Base-by-base conservation (phyloP, 2,797 vertebrate species). In the Catharus ustulatus region DNA sequence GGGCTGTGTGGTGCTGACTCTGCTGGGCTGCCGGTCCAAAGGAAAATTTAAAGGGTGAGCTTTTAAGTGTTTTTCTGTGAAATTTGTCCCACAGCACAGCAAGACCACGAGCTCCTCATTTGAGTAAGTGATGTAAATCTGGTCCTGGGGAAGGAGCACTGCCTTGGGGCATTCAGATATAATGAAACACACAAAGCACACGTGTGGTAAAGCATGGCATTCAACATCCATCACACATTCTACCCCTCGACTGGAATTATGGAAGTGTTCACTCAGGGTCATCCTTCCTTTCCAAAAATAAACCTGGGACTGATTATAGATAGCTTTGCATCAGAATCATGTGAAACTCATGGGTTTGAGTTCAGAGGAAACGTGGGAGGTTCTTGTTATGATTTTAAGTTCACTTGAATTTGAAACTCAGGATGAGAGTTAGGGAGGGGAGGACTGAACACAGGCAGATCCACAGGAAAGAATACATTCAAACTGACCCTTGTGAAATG, bases 301-400 rank as follows among this genome's bases (percentile, higher is more conserved):
- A 86, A 79, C 34, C 73, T 86, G 82, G 76, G 58, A 51, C 34
- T 67, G 19, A 96, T 94, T 91, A 86, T 22, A 83, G 58, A 90
- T 8, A 72, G 54, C 69, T 92, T 79, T 92, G 91, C 87, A 75
- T 59, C 3, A 3, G 81, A 93, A 81, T 91, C 42, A 64, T 84
- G 84, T 87, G 87, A 94, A 96, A 94, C 48, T 48, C 1, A 1
- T 84, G 83, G 83, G 85, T 91, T 90, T 76, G 38, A 82, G 52
- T 74, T 79, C 74, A 90, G 91, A 81, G 89, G 83, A 96, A 95
- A 94, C 3, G 48, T 96, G 89, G 72, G 93, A 95, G 68, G 90
- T 90, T 94, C 80, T 90, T 81, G 49, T 67, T 71, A 69, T 91
- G 85, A 91, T 90, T 93, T 86, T 73, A 83, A 85, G 55, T 88